Conservation (phyloP, 2,113 vertebrate species). For the Theristicus caerulescens region DNA sequence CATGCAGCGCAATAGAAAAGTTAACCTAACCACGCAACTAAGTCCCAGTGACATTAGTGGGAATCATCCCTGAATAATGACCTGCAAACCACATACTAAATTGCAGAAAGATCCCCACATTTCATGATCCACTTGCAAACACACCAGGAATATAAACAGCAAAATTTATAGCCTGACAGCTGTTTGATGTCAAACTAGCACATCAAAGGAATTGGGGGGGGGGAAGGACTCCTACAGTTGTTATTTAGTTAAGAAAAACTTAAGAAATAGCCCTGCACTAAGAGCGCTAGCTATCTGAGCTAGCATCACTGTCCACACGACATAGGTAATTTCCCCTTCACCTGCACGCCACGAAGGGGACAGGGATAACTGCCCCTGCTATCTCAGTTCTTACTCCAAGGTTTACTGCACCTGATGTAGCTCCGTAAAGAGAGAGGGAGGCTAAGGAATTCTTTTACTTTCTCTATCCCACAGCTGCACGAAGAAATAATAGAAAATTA, state of each 20-base stretch:
- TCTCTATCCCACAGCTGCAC: not conserved
- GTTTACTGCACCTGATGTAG: not conserved
- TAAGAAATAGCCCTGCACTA: not conserved
- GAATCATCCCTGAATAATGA: not conserved
- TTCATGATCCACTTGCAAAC: not conserved
- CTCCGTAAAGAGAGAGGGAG: not conserved
- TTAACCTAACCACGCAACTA: not conserved
- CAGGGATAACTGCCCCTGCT: not conserved
- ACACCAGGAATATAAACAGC: not conserved
- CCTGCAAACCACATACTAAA: not conserved
- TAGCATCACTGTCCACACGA: not conserved
- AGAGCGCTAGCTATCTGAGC: not conserved
- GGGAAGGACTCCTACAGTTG: not conserved
- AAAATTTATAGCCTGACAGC: not conserved
- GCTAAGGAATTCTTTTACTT: not conserved
- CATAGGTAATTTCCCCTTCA: not conserved
- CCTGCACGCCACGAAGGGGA: not conserved
- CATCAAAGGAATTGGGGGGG: not conserved
- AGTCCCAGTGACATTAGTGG: not conserved
- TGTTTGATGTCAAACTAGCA: not conserved
- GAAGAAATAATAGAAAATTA: not conserved
- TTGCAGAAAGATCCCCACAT: not conserved
- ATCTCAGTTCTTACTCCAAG: not conserved
- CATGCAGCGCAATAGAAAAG: rapidly evolving
- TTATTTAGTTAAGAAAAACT: not conserved